Conservation (phyloP, 35 echinoderm and acorn worm species). For the Antedon bifida region DNA sequence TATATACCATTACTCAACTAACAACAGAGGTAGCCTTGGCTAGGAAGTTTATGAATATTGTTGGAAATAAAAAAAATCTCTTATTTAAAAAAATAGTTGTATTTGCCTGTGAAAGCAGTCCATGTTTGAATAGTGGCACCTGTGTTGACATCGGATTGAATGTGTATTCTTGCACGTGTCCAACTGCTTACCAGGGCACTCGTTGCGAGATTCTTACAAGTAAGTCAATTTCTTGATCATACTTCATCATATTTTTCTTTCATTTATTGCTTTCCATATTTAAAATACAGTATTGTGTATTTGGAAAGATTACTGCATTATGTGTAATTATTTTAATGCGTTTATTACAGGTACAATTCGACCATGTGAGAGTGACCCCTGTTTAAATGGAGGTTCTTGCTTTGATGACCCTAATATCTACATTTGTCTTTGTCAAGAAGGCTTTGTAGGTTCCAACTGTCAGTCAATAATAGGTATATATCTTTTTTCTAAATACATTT, state of each 20-base stretch:
- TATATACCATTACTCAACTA: too few relatives aligned
- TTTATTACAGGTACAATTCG: not conserved
- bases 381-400: conserved; percentile 10
- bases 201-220: not conserved
- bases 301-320: too few relatives aligned
- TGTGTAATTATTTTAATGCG: too few relatives aligned
- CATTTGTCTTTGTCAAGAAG: conserved; percentile 5
- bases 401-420: not conserved
- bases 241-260: too few relatives aligned
- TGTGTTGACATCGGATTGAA: not conserved
- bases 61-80: too few relatives aligned
- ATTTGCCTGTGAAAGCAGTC: not conserved
- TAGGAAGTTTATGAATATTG: too few relatives aligned
- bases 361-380: conserved; percentile 17
- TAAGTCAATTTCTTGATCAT: not conserved
- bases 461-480: too few relatives aligned
- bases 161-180: conserved; percentile 1
- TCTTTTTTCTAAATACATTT: too few relatives aligned
- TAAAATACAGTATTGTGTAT: too few relatives aligned
- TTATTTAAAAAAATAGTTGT: not conserved
- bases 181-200: conserved; percentile 4
- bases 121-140: conserved; percentile 21
- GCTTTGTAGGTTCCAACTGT: not conserved
- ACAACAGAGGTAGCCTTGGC: too few relatives aligned
- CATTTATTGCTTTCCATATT: too few relatives aligned